Evolutionary conservation across 1,140 invertebrate genomes (phyloP), one percentile per base, ranked within the genome.

Genomic region (Meloidogyne hapla): DNA sequence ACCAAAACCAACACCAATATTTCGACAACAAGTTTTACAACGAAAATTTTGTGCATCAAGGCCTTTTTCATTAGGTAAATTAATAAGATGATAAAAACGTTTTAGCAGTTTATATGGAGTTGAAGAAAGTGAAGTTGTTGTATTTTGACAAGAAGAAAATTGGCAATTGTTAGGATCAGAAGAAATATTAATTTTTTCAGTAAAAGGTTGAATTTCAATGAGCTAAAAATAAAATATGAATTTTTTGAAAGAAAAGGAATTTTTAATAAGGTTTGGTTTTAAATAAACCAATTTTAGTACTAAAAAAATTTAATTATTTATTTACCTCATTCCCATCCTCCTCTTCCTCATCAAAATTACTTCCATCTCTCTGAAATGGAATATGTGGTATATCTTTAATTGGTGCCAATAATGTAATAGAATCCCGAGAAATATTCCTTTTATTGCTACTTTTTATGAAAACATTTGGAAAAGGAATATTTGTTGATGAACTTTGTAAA

Each of bases 41-140:
- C 82, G 72, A 63, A 81, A 86, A 66, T 83, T 78, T 62, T 86
- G 84, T 1, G 79, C 10, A 38, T 74, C 79, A 8, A 86, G 67
- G 0, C 84, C 84, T 38, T 69, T 38, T 74, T 85, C 84, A 38
- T 65, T 33, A 6, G 85, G 75, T 25, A 86, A 83, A 66, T 69
- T 40, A 13, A 79, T 84, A 45, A 86, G 62, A 12, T 65, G 76
- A 38, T 28, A 25, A 23, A 85, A 61, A 2, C 62, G 33, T 23
- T 78, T 66, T 6, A 26, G 33, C 10, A 81, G 21, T 77, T 65
- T 40, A 38, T 75, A 77, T 5, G 56, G 23, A n/a, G 48, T n/a
- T n/a, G 48, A 1, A n/a, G n/a, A 12, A 12, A 42, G 13, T 42
- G 40, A 56, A n/a, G 48, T n/a, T 56, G 48, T 56, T n/a, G 48